Evolutionary conservation across 2,113 vertebrate genomes (phyloP), one percentile per base, ranked within the genome.

Genomic region (Elaphurus davidianus): DNA sequence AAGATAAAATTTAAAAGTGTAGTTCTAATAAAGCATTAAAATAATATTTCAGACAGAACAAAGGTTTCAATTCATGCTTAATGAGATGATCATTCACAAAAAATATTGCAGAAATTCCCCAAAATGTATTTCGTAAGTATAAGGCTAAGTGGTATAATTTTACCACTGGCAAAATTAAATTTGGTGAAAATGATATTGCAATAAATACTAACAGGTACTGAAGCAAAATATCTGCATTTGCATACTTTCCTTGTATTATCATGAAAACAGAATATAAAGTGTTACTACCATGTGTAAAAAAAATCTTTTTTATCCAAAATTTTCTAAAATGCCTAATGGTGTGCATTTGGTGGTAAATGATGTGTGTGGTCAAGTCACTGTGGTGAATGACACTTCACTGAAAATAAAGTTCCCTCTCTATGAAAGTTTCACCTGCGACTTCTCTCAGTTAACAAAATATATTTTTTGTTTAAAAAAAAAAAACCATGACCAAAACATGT

Each of bases 331-430:
- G 30, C 19, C 83, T 93, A 76, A 87, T 40, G 27, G 33, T 52
- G 1, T 62, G 1, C 90, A 43, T 86, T 94, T 91, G 15, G 81
- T 91, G 6, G 60, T 86, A 95, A 94, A 92, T 82, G 55, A 45
- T 55, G 7, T 40, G 14, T 13, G 50, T 76, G 64, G 7, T 90
- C 62, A 96, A 96, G n/a, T 71, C 23, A 78, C 17, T 81, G 4
- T 47, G 19, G 12, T 85, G 36, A 87, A 74, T 36, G 30, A 78
- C 23, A 79, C n/a, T 90, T 87, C 57, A 87, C 88, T 87, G 40
- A 96, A 95, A 96, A 89, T 59, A 89, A 96, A 96, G 71, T 93
- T 74, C 4, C 7, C 83, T 92, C 30, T 83, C 60, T 67, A 78
- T 9, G 90, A 11, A 97, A 96, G 40, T 85, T 91, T 94, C 30